Evolutionary conservation across 2,113 vertebrate genomes (phyloP), one percentile per base, ranked within the genome.

Genomic region (Plecotus auritus): DNA sequence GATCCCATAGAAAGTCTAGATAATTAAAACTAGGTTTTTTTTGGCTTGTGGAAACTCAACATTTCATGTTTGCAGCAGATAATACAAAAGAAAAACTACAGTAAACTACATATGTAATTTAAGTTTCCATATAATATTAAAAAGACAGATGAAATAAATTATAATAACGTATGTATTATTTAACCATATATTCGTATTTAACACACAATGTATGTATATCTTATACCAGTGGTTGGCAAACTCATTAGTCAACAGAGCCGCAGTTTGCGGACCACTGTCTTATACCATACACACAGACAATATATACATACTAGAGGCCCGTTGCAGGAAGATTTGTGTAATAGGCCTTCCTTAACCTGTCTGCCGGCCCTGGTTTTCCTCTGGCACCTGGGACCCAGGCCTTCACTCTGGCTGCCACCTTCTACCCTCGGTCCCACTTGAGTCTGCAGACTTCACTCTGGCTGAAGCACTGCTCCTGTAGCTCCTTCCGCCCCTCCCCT

Each of bases 1-100:
- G 8, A 51, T 86, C 76, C 64, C 85, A 61, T 54, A 61, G 80
- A 72, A 92, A 94, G 32, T 97, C 4, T n/a, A 82, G 80, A 92
- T 78, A 93, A 88, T 37, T 26, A 35, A 85, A 91, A 88, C n/a
- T 5, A 17, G 80, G 22, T 85, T 85, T 67, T 78, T 54, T 77
- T 72, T 56, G 37, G 23, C 49, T 88, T 84, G 10, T 28, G 32
- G 72, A 78, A 70, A 73, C 30, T 51, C 37, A 54, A 47, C 49
- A 77, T 87, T 91, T 93, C 61, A 30, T 72, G 26, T 77, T 45
- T 49, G 18, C 18, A 85, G 40, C 9, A 80, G 13, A 7, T 35
- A 26, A 73, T 69, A 23, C 76, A 72, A 16, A 2, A 80, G 78
- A 85, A 83, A 67, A 61, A 85, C 40, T 20, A 74, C 4, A 40